A percentile compares a stretch with the other conserved stretches of the same genome.
These are phyloP conservation scores for Lasioglossum figueresi DNA, from an alignment of 2,888 invertebrate genomes.

Conservation along the genomic window DNA sequence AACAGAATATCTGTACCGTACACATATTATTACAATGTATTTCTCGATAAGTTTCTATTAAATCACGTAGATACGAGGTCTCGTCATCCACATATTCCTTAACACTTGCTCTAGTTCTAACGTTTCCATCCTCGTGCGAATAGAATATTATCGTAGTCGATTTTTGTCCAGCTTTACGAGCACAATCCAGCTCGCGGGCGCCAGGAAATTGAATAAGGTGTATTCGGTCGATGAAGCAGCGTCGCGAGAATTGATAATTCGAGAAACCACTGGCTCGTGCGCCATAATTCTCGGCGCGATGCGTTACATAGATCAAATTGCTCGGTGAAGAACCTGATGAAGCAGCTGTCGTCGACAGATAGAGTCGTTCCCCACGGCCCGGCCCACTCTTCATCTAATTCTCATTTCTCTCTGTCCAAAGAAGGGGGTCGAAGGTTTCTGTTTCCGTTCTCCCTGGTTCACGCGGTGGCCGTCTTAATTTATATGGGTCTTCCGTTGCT, in stretches of 20 bases:
- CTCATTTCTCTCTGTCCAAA: slow-evolving; percentile 40
- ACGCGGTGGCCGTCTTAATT: slow-evolving; percentile 58
- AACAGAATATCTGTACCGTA: too few species aligned
- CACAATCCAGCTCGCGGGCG: not conserved
- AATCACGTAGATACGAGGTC: too few species aligned
- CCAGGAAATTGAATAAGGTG: not conserved
- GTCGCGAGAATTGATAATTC: slow-evolving; percentile 34
- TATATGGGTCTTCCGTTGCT: slow-evolving; percentile 57
- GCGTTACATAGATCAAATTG: slow-evolving; percentile 36
- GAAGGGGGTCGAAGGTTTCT: slow-evolving; percentile 24
- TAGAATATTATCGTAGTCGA: not conserved
- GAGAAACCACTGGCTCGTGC: slow-evolving; percentile 7
- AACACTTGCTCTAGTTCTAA: too few species aligned
- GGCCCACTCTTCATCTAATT: slow-evolving; percentile 33
- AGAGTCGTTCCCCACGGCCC: slow-evolving; percentile 16
- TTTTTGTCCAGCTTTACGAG: not conserved
- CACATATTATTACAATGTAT: too few species aligned
- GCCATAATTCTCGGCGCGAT: slow-evolving; percentile 25
- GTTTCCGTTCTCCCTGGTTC: slow-evolving; percentile 24
- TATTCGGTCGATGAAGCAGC: not conserved
- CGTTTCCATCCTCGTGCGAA: not conserved
- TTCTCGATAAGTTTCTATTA: too few species aligned
- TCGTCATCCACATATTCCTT: too few species aligned
- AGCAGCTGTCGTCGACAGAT: slow-evolving; percentile 64
- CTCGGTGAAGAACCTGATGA: slow-evolving; percentile 53